Base-by-base conservation (phyloP, 2,113 vertebrate genomes). In the Anthoscopus minutus region DNA sequence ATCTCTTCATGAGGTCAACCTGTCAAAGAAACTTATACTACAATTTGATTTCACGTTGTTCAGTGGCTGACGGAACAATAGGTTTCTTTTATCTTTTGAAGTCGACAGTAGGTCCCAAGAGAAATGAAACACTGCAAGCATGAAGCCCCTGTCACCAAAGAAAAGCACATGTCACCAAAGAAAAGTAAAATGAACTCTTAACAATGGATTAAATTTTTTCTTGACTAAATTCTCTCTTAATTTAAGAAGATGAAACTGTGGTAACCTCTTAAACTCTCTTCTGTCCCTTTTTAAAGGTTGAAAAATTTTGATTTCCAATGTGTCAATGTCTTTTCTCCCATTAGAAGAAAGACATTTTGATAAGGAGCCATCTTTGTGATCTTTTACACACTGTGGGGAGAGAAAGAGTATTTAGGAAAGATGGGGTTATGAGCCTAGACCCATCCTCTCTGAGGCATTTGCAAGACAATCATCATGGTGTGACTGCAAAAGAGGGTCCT, bases 1-100 rank as follows among this genome's bases (percentile, higher is more conserved):
- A 84, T 86, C 48, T 81, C 23, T 76, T 89, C 38, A n/a, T 91
- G 93, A 93, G 79, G 80, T 77, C 77, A 94, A 72, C 58, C 37
- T 92, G 57, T 84, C 67, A 87, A 96, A 82, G 88, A 64, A 94
- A 93, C 66, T 89, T 77, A 67, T 18, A 53, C 62, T 78, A 81
- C 57, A 64, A 31, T 88, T 81, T 0, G 1, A 74, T 58, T 87
- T 89, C 86, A 77, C 6, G 0, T 65, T 92, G 42, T 92, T 94
- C 72, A 69, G 45, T 92, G 86, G 89, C 72, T 87, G 82, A 81
- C 21, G 15, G 58, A 74, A 92, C 47, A 79, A 93, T 69, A 77
- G 25, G 17, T 76, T 96, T 96, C 81, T 97, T 91, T 95, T 20
- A 38, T 95, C 62, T 80, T 84, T 95, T 95, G 90, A 90, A 96